Percentiles rank a stretch among this genome's conserved stretches.
phyloP scores from a whole-genome alignment of 2,113 vertebrate genomes.

The Promerops cafer region DNA sequence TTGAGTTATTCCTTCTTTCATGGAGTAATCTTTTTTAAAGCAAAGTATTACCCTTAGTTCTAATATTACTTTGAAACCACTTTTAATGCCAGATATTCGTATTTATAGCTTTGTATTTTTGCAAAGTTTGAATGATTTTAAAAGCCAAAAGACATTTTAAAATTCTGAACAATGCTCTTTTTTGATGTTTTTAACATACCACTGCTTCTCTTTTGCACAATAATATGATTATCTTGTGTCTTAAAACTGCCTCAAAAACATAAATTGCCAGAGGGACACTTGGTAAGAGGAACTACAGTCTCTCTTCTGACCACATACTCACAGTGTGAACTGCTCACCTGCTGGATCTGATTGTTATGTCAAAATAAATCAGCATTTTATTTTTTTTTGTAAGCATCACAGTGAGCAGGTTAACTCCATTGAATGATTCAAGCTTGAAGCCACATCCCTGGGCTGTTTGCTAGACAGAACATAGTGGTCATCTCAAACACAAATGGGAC shows the following conservation, averaged over 20 bases:
- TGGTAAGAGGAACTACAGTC: not conserved
- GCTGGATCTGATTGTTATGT: not conserved
- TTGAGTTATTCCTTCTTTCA: not conserved
- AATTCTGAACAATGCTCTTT: not conserved
- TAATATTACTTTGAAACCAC: not conserved
- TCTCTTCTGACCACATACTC: not conserved
- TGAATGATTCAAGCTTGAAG: not conserved
- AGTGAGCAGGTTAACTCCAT: not conserved
- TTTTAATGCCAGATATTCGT: not conserved
- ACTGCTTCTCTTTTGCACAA: not conserved
- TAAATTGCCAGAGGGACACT: not conserved
- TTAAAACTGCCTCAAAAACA: not conserved
- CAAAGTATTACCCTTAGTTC: not conserved
- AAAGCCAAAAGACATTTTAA: not conserved
- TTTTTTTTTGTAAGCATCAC: not conserved
- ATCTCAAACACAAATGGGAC: not conserved
- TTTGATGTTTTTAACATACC: not conserved
- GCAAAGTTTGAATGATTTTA: not conserved
- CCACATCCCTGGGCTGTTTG: not conserved
- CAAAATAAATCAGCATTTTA: not conserved
- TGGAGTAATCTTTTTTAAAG: not conserved
- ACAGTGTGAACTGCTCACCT: not conserved
- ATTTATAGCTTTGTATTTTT: not conserved
- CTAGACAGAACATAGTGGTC: not conserved
- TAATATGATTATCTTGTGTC: not conserved